These are phyloP conservation scores for Nasonia longicornis DNA, from an alignment of 1,140 invertebrate species.

Conservation along the genomic window DNA sequence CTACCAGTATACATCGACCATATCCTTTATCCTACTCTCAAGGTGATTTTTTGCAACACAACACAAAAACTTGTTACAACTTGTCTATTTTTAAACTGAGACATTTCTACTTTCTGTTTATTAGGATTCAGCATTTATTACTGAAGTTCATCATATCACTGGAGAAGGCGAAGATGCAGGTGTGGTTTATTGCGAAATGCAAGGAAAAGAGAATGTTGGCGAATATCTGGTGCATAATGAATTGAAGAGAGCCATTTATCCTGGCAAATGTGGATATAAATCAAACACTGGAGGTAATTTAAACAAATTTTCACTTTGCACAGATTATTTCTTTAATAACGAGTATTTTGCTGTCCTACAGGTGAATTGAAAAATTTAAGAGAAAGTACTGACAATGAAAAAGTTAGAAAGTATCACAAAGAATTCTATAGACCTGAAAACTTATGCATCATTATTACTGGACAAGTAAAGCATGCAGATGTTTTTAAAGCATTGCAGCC, in stretches of 20 bases:
- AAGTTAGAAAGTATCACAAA: constrained; percentile 86
- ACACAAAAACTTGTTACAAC: constrained; percentile 11
- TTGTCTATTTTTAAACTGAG: not conserved
- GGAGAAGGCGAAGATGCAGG: constrained; percentile 89
- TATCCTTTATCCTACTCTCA: constrained; percentile 86
- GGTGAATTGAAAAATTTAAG: constrained; percentile 82
- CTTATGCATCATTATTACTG: constrained; percentile 85
- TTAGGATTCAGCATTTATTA: constrained; percentile 83
- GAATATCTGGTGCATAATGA: constrained; percentile 76
- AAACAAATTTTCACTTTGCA: not conserved
- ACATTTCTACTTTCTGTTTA: constrained; percentile 16
- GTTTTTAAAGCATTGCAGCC: constrained; percentile 80
- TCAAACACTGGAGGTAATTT: constrained; percentile 84
- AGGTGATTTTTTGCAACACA: constrained; percentile 67
- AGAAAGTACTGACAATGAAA: constrained; percentile 82
- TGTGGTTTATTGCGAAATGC: constrained; percentile 95
- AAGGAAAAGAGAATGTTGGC: constrained; percentile 85
- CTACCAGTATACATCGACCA: constrained; percentile 93
- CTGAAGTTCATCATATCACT: constrained; percentile 93
- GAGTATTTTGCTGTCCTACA: constrained; percentile 35
- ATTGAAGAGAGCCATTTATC: constrained; percentile 80
- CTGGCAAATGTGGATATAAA: constrained; percentile 84
- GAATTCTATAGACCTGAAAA: constrained; percentile 93
- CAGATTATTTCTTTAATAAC: not conserved
- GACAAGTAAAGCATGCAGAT: constrained; percentile 81